Percentiles rank a stretch among this genome's conserved stretches.
Evolutionary conservation across 2,797 vertebrate genomes (phyloP).

Genomic region (Pseudochaenichthys georgianus): DNA sequence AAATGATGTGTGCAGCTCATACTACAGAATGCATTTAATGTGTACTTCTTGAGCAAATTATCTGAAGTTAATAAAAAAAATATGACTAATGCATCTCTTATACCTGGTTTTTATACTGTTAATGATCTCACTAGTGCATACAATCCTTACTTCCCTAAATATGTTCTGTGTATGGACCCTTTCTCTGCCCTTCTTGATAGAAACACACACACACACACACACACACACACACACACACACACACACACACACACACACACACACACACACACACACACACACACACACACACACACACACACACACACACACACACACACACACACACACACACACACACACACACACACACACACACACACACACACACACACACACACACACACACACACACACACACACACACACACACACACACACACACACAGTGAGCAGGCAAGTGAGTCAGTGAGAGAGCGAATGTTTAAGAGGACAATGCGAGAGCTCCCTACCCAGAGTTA

Average conservation of each 20-base stretch:
- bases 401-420: no score
- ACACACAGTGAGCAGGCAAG: slow-evolving; percentile 34
- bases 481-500: slow-evolving; percentile 77
- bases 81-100: neutral
- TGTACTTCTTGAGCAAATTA: slow-evolving; percentile 16
- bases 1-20: slow-evolving; percentile 3
- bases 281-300: slow-evolving; percentile 7
- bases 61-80: neutral
- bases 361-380: no score
- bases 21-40: slow-evolving; percentile 7
- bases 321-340: slow-evolving; percentile 30
- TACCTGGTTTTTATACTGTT: slow-evolving; percentile 17
- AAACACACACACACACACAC: slow-evolving; percentile 22
- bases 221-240: slow-evolving; percentile 26
- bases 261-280: no score
- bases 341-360: no score
- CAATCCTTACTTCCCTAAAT: slow-evolving; percentile 25
- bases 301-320: neutral
- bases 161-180: slow-evolving; percentile 17
- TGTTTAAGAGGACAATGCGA: slow-evolving; percentile 77
- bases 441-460: slow-evolving; percentile 59
- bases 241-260: slow-evolving; percentile 7
- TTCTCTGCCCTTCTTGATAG: slow-evolving; percentile 47
- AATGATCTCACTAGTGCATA: slow-evolving; percentile 11
- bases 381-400: no score